Conservation (phyloP, 2,797 vertebrate genomes). For the Spondyliosoma cantharus region DNA sequence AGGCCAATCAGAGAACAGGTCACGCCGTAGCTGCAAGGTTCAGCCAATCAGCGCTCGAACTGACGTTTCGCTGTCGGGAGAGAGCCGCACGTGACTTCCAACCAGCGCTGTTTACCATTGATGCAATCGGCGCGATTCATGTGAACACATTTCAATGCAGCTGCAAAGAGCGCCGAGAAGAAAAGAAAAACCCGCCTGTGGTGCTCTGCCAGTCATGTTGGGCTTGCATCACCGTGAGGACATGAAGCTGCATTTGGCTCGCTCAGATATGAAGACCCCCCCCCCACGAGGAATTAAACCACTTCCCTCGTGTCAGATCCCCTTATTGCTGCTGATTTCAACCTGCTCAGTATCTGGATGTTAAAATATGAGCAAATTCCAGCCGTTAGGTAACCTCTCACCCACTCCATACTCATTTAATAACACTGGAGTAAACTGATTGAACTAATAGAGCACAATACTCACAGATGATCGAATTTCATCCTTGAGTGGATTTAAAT, state of each 20-base stretch:
- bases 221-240: background rate
- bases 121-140: constrained; percentile 36
- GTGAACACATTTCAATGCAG: constrained; percentile 37
- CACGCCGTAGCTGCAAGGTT: constrained; percentile 27
- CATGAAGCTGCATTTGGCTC: background rate
- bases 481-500: background rate
- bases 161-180: background rate
- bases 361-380: background rate
- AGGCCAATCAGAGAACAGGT: constrained; percentile 71
- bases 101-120: constrained; percentile 76
- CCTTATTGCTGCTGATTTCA: background rate
- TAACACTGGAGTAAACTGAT: background rate
- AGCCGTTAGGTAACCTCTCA: background rate
- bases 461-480: background rate
- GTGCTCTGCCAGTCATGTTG: background rate
- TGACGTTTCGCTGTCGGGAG: constrained; percentile 43
- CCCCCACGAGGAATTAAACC: background rate
- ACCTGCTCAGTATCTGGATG: background rate
- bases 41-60: constrained; percentile 57
- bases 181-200: too few species aligned
- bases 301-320: background rate
- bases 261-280: background rate
- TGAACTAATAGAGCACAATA: background rate
- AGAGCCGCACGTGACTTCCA: constrained; percentile 68
- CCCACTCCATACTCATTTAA: background rate